Evolutionary conservation across 2,797 vertebrate genomes (phyloP).

Genomic region (Falco novaeseelandiae): DNA sequence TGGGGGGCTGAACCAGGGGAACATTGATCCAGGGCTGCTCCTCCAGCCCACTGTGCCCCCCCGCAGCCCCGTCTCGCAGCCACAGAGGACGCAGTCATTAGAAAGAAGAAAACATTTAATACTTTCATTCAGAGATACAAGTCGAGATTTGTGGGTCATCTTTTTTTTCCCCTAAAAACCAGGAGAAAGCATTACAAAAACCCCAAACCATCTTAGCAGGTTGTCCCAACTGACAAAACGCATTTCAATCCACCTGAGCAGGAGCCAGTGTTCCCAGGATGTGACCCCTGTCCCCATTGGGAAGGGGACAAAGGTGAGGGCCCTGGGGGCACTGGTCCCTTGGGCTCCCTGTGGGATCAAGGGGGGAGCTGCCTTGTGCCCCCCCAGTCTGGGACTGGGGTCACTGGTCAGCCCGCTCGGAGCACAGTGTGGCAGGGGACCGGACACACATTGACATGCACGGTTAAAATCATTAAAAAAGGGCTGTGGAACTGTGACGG

Average conservation of each 20-base stretch:
- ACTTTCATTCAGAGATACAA: conserved; percentile 72
- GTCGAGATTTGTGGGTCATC: not conserved
- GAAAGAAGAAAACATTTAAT: conserved; percentile 78
- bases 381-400: not conserved
- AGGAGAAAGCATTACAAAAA: not conserved
- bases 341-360: not conserved
- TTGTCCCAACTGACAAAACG: conserved; percentile 3
- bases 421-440: not conserved
- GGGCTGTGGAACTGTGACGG: not conserved
- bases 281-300: accelerated
- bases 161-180: conserved; percentile 11
- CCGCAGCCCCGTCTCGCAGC: not conserved
- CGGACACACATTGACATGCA: not conserved
- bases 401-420: not conserved
- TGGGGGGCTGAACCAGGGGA: not conserved
- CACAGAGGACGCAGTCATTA: not conserved
- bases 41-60: not conserved
- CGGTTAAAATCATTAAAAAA: not conserved
- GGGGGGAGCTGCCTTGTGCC: not conserved
- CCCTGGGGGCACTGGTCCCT: not conserved
- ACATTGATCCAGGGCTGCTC: accelerated
- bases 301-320: not conserved
- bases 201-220: not conserved
- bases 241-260: not conserved
- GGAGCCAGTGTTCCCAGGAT: not conserved